Percentiles rank a stretch among this genome's conserved stretches.
Evolutionary conservation across 2,113 vertebrate species (phyloP).

Genomic region (Anarrhichthys ocellatus): DNA sequence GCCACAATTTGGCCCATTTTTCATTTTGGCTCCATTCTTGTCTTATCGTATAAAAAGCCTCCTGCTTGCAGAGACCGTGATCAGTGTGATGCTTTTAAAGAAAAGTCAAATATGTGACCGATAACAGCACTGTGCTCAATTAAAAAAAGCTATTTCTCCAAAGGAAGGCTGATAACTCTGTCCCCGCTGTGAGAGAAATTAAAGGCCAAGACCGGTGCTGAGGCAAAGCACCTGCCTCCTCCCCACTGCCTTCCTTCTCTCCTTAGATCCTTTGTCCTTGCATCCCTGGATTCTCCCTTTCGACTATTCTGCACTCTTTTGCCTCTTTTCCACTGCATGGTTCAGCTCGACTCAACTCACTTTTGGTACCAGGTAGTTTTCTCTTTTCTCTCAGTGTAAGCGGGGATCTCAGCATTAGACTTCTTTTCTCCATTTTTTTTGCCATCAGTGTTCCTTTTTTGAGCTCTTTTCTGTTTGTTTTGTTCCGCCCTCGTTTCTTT

Average conservation of each 20-base stretch:
- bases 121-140: constrained; percentile 41
- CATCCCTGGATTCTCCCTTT: not conserved
- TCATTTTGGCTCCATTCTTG: constrained; percentile 49
- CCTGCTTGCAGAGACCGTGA: constrained; percentile 28
- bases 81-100: constrained; percentile 45
- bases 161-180: constrained; percentile 50
- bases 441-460: constrained; percentile 10
- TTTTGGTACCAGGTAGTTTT: not conserved
- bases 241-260: not conserved
- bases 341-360: not conserved
- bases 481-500: not conserved
- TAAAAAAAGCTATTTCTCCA: constrained; percentile 45
- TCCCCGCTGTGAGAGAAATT: constrained; percentile 51
- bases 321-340: not conserved
- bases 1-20: constrained; percentile 23
- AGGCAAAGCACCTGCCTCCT: constrained; percentile 1
- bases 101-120: constrained; percentile 32
- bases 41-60: constrained; percentile 48
- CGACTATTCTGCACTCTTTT: not conserved
- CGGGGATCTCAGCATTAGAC: not conserved
- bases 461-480: constrained; percentile 8
- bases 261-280: not conserved
- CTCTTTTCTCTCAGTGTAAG: not conserved
- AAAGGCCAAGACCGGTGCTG: constrained; percentile 33
- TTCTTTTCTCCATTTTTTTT: not conserved